Percentiles rank a stretch among this genome's conserved stretches.
These are phyloP conservation scores for Phalangium opilio DNA, from an alignment of 2,888 invertebrate genomes.

Conservation along the genomic window DNA sequence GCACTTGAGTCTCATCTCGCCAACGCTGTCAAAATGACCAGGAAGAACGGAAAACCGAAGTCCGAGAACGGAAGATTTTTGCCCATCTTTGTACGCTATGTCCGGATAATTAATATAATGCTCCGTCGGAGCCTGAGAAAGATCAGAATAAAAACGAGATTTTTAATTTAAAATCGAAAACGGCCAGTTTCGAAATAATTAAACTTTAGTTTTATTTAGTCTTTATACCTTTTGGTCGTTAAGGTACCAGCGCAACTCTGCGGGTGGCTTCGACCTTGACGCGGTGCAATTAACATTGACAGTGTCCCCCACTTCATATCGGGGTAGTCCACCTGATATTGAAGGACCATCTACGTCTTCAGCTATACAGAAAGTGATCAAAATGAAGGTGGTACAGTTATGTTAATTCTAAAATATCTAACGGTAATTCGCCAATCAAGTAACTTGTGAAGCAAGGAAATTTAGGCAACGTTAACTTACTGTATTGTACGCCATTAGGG, in stretches of 20 bases:
- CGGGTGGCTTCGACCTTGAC: conserved; percentile 27
- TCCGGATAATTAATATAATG: conserved; percentile 5
- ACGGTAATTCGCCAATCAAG: too few species aligned
- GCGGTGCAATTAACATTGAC: conserved; percentile 27
- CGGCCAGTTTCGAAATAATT: too few species aligned
- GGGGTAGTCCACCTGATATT: conserved; percentile 16
- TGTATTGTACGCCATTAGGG: too few species aligned
- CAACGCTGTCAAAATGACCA: conserved; percentile 10
- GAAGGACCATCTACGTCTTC: conserved; percentile 18
- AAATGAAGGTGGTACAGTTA: not conserved
- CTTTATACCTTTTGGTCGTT: conserved; percentile 12
- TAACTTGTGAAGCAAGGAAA: too few species aligned
- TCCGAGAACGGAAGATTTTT: conserved; percentile 12
- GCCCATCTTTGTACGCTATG: conserved; percentile 12
- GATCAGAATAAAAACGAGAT: too few species aligned
- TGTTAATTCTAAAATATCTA: too few species aligned
- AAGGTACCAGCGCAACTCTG: conserved; percentile 28
- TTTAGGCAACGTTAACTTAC: too few species aligned
- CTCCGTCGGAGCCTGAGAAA: conserved; percentile 10
- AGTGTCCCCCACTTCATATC: conserved; percentile 20
- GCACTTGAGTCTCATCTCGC: conserved; percentile 18
- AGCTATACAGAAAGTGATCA: conserved; percentile 3
- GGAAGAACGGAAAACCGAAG: conserved; percentile 14
- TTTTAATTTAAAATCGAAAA: too few species aligned
- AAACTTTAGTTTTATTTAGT: too few species aligned